Evolutionary conservation across 2,113 vertebrate species (phyloP).

Genomic region (Sterrhoptilus dennistouni): DNA sequence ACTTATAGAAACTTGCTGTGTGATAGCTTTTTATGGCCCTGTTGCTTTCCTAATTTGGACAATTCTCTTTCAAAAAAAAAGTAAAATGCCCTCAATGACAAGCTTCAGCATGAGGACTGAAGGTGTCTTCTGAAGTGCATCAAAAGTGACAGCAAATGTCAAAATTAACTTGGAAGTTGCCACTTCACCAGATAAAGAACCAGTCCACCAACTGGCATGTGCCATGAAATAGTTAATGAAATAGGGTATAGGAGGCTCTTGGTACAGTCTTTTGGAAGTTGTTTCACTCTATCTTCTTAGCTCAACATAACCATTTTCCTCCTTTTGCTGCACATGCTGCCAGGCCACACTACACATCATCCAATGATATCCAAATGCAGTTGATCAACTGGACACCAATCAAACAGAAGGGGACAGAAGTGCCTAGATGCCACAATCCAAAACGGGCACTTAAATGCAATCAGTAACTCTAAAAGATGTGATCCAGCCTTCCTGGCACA

Average conservation of each 20-base stretch:
- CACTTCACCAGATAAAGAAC: not conserved
- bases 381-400: not conserved
- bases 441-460: not conserved
- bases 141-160: not conserved
- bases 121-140: not conserved
- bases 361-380: not conserved
- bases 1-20: not conserved
- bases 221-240: not conserved
- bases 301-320: not conserved
- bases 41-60: not conserved
- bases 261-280: not conserved
- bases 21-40: not conserved
- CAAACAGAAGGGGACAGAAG: not conserved
- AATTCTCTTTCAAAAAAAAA: not conserved
- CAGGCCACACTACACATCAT: not conserved
- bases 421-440: not conserved
- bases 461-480: not conserved
- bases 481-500: not conserved
- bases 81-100: not conserved
- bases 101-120: not conserved
- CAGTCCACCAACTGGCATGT: not conserved
- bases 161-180: not conserved
- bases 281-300: not conserved
- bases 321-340: not conserved
- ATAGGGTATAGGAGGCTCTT: not conserved